Percentiles rank a stretch among this genome's conserved stretches.
Conservation (phyloP, 2,113 vertebrate genomes). For the Siniperca knerii region DNA sequence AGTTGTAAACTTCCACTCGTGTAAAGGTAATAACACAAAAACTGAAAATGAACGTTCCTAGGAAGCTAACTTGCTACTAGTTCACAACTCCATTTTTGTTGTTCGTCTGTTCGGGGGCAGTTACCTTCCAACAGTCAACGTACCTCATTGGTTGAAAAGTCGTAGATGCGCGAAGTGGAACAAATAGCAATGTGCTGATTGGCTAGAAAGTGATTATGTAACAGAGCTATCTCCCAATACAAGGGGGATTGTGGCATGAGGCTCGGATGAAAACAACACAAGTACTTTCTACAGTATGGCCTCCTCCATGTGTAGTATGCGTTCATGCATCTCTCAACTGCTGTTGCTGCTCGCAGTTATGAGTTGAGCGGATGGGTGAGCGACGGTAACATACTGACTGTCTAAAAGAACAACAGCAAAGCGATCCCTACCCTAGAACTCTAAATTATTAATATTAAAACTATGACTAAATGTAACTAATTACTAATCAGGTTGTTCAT, state of each 20-base stretch:
- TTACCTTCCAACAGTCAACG: not conserved
- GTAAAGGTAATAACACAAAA: not conserved
- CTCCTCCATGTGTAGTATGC: not conserved
- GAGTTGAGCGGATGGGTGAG: not conserved
- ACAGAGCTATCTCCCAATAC: slow-evolving; percentile 12
- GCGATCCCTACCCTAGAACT: not conserved
- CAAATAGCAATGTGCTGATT: slow-evolving; percentile 11
- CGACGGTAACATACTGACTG: not conserved
- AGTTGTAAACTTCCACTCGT: not conserved
- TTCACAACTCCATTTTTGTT: slow-evolving; percentile 74
- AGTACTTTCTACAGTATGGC: not conserved
- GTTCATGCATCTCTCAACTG: not conserved
- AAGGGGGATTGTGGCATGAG: not conserved
- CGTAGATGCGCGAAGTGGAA: not conserved
- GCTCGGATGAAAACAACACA: slow-evolving; percentile 37
- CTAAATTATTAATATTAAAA: not conserved
- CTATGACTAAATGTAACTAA: too few species aligned
- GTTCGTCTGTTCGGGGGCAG: slow-evolving; percentile 50
- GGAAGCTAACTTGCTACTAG: slow-evolving; percentile 36
- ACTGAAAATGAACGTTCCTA: not conserved
- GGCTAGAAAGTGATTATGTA: slow-evolving; percentile 41
- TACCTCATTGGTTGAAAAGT: slow-evolving; percentile 42
- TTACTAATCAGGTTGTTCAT: not conserved
- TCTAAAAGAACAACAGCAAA: not conserved
- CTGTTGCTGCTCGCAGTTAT: not conserved